These are phyloP conservation scores for Abramis brama DNA, from an alignment of 2,113 vertebrate genomes.

Conservation along the genomic window DNA sequence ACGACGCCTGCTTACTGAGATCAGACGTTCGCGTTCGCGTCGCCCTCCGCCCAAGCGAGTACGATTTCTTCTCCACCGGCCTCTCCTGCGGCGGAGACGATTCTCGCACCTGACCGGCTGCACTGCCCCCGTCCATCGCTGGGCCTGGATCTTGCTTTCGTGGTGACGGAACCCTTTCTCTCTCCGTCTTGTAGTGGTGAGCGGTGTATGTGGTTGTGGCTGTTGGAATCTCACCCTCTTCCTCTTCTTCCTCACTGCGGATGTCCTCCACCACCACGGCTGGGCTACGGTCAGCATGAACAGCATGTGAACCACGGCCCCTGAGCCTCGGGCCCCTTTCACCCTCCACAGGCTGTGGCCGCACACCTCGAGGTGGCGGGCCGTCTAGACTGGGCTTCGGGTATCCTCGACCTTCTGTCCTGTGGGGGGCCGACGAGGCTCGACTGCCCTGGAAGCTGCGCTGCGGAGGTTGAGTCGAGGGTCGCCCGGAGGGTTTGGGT, in stretches of 20 bases:
- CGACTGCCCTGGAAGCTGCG: slow-evolving; percentile 66
- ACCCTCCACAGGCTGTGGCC: slow-evolving; percentile 44
- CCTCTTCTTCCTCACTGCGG: slow-evolving; percentile 34
- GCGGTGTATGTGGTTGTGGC: slow-evolving; percentile 35
- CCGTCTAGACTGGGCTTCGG: slow-evolving; percentile 48
- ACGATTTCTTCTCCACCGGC: slow-evolving; percentile 92
- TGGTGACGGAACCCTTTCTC: slow-evolving; percentile 66
- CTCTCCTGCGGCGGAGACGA: slow-evolving; percentile 78
- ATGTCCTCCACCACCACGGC: slow-evolving; percentile 63
- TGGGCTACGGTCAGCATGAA: slow-evolving; percentile 43
- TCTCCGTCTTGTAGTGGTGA: slow-evolving; percentile 46
- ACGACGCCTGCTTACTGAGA: slow-evolving; percentile 80
- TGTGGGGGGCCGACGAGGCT: slow-evolving; percentile 38
- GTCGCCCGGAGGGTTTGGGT: slow-evolving; percentile 51
- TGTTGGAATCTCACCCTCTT: slow-evolving; percentile 57
- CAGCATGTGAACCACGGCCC: slow-evolving; percentile 42
- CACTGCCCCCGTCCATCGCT: slow-evolving; percentile 51
- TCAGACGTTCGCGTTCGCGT: slow-evolving; percentile 90
- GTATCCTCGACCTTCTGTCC: slow-evolving; percentile 56
- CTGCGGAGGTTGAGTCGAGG: slow-evolving; percentile 53
- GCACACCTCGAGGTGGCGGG: slow-evolving; percentile 20
- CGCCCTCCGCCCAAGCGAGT: slow-evolving; percentile 86
- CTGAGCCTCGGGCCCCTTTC: slow-evolving; percentile 56
- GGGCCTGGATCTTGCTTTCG: slow-evolving; percentile 52
- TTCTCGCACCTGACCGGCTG: slow-evolving; percentile 58